These are phyloP conservation scores for Alectoris magna DNA, from an alignment of 2,797 vertebrate genomes.

Conservation along the genomic window DNA sequence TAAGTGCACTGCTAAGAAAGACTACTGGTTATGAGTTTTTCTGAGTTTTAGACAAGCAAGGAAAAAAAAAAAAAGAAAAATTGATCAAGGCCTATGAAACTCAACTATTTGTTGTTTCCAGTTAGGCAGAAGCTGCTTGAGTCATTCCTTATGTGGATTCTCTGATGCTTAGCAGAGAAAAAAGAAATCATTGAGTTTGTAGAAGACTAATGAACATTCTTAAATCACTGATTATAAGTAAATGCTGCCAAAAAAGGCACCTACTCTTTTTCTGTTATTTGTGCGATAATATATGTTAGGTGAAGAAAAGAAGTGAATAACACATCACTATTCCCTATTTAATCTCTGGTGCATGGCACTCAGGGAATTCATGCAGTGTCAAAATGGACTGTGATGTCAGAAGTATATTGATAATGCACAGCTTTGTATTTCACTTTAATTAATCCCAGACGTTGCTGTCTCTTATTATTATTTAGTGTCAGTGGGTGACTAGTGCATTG, in stretches of 20 bases:
- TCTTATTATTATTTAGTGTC: slow-evolving; percentile 21
- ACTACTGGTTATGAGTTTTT: neutral
- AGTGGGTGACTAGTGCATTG: slow-evolving; percentile 44
- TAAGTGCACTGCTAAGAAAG: neutral
- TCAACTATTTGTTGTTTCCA: neutral
- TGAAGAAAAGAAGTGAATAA: neutral
- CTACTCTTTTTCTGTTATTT: neutral
- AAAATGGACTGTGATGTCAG: neutral
- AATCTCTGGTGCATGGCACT: neutral
- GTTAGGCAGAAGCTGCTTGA: neutral
- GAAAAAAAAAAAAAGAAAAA: neutral
- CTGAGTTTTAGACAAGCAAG: neutral
- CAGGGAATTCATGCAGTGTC: neutral
- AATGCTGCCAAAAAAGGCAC: neutral
- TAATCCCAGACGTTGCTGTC: neutral
- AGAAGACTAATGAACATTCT: neutral
- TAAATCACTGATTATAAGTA: neutral
- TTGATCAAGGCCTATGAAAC: neutral
- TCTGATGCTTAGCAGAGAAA: neutral
- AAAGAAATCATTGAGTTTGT: neutral
- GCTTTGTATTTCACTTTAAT: neutral
- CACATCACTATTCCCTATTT: neutral
- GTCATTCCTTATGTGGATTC: neutral
- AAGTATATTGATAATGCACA: neutral
- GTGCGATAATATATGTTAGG: neutral